These are phyloP conservation scores for Channa maculata DNA, from an alignment of 2,113 vertebrate species.

Conservation along the genomic window DNA sequence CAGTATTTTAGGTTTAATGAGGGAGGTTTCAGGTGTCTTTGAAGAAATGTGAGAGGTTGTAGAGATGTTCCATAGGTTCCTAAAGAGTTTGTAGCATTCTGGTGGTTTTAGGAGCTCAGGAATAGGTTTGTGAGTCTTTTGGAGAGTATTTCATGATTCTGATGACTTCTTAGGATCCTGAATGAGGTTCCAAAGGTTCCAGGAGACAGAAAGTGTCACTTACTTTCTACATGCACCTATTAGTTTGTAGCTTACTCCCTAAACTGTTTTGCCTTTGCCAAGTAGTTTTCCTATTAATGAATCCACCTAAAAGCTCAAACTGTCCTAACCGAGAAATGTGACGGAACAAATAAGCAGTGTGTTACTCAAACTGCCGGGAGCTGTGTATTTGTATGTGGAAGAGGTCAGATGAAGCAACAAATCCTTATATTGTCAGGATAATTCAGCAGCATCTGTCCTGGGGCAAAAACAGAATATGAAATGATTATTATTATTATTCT, in stretches of 20 bases:
- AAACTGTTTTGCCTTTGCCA: neutral
- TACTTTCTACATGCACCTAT: neutral
- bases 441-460: slow-evolving; percentile 7
- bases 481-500: neutral
- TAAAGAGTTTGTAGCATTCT: neutral
- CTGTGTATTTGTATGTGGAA: slow-evolving; percentile 2
- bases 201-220: neutral
- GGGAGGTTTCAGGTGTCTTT: too few relatives aligned
- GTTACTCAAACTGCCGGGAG: neutral
- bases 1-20: too few relatives aligned
- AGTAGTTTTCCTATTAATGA: neutral
- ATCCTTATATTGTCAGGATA: neutral
- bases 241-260: neutral
- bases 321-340: neutral
- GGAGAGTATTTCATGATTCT: neutral
- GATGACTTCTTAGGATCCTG: too few relatives aligned
- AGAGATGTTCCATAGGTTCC: neutral
- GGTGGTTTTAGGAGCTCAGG: neutral
- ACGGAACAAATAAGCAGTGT: neutral
- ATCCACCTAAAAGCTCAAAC: neutral
- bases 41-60: too few relatives aligned
- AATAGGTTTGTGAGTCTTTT: neutral
- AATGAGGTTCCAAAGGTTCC: too few relatives aligned
- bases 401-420: slow-evolving; percentile 25
- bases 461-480: slow-evolving; percentile 14